These are phyloP conservation scores for Tachina fera DNA, from an alignment of 2,888 invertebrate genomes.

Conservation along the genomic window DNA sequence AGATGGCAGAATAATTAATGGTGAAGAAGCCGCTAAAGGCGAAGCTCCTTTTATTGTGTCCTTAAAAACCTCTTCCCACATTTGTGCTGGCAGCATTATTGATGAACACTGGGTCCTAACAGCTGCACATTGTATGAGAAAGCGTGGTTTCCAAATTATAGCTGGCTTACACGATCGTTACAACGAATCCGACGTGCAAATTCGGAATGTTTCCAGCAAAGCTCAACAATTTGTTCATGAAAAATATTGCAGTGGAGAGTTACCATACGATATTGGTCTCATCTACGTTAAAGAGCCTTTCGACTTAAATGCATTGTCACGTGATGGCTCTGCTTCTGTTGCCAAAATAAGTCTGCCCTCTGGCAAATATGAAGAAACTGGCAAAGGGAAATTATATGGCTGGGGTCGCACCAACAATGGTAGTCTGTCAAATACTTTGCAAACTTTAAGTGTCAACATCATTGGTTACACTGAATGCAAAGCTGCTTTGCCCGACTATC, in stretches of 20 bases:
- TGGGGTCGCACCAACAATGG: slow-evolving; percentile 79
- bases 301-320: slow-evolving; percentile 74
- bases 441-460: slow-evolving; percentile 76
- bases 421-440: slow-evolving; percentile 74
- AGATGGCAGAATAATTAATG: slow-evolving; percentile 80
- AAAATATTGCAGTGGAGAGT: slow-evolving; percentile 79
- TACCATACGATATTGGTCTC: slow-evolving; percentile 85
- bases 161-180: slow-evolving; percentile 81
- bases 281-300: slow-evolving; percentile 78
- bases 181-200: slow-evolving; percentile 74
- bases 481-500: slow-evolving; percentile 72
- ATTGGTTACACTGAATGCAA: slow-evolving; percentile 74
- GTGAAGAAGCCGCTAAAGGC: slow-evolving; percentile 69
- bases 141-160: slow-evolving; percentile 77
- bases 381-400: slow-evolving; percentile 75
- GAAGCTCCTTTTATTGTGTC: too few species aligned
- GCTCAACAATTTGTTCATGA: slow-evolving; percentile 77
- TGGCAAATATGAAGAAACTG: slow-evolving; percentile 70
- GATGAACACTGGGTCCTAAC: slow-evolving; percentile 79
- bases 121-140: slow-evolving; percentile 80
- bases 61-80: slow-evolving; percentile 75
- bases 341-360: slow-evolving; percentile 73
- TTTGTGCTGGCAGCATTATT: slow-evolving; percentile 83
- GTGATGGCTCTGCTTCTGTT: slow-evolving; percentile 75
- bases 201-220: slow-evolving; percentile 73